Percentiles rank a stretch among this genome's conserved stretches.
Conservation (phyloP, 1,140 invertebrate species). For the Liolophura sinensis region DNA sequence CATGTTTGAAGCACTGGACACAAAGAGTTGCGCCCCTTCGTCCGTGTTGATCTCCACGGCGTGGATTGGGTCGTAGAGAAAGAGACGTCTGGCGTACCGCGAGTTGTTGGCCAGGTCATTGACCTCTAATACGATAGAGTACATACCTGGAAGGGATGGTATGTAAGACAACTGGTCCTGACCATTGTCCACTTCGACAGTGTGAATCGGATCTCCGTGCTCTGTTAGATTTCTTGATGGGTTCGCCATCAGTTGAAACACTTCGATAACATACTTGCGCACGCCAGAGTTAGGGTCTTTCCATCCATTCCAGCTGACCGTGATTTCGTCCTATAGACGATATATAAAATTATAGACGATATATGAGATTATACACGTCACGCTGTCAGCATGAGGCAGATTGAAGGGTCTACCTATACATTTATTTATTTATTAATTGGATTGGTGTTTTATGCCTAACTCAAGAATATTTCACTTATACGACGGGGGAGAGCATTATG, state of each 20-base stretch:
- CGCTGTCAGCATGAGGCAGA: too few relatives aligned
- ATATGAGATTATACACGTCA: too few relatives aligned
- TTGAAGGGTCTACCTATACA: too few relatives aligned
- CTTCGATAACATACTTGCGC: conserved; percentile 19
- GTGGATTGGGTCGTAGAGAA: conserved; percentile 22
- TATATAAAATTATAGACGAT: too few relatives aligned
- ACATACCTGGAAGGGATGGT: conserved; percentile 21
- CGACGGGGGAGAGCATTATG: too few relatives aligned
- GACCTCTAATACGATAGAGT: conserved; percentile 24
- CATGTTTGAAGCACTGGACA: conserved; percentile 7
- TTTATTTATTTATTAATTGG: too few relatives aligned
- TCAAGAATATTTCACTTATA: too few relatives aligned
- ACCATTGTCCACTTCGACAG: conserved; percentile 1
- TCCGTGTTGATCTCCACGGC: conserved; percentile 77
- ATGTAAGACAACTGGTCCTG: conserved; percentile 1
- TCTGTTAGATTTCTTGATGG: conserved; percentile 11
- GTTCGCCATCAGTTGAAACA: conserved; percentile 12
- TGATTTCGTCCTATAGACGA: conserved; percentile 11
- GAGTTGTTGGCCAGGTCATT: conserved; percentile 24
- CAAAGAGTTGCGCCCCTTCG: conserved; percentile 73
- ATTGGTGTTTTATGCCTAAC: too few relatives aligned
- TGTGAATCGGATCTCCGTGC: conserved; percentile 8
- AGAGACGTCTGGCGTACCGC: conserved; percentile 15
- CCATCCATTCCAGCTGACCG: conserved; percentile 21
- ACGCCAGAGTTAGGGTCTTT: conserved; percentile 16